Evolutionary conservation across 1,140 invertebrate genomes (phyloP).

Genomic region (Nasonia giraulti): DNA sequence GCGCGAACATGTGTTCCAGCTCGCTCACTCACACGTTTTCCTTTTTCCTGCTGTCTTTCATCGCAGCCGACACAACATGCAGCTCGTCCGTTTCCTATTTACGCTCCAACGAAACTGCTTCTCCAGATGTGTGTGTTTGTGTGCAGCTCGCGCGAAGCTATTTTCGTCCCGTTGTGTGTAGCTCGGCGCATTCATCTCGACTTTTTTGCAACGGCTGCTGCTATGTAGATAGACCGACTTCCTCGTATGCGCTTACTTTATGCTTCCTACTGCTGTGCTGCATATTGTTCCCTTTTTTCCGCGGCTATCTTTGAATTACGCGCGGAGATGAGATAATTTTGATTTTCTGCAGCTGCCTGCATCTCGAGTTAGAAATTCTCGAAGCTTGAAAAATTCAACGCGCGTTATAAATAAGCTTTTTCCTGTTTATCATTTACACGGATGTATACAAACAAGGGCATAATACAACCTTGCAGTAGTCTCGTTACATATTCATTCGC

Average conservation of each 20-base stretch:
- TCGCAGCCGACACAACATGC: neutral
- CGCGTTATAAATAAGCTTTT: too few species aligned
- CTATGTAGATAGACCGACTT: neutral
- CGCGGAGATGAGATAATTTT: neutral
- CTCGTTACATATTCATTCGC: neutral
- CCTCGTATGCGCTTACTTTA: neutral
- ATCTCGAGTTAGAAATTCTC: too few species aligned
- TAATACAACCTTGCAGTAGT: neutral
- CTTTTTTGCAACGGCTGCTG: neutral
- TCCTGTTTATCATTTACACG: constrained; percentile 19
- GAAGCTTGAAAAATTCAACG: too few species aligned
- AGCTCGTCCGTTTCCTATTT: neutral
- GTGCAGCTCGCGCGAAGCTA: neutral
- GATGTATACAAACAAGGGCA: too few species aligned
- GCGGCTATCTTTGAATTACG: neutral
- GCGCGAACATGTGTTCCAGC: neutral
- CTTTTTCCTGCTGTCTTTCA: neutral
- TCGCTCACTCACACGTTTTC: neutral
- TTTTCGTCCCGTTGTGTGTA: neutral
- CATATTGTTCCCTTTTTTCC: neutral
- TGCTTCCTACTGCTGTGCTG: neutral
- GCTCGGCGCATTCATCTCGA: neutral
- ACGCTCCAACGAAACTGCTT: neutral
- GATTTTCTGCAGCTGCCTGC: neutral
- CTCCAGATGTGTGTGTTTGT: neutral